These are phyloP conservation scores for Hololepta plana DNA, from an alignment of 2,888 invertebrate species.

Conservation along the genomic window DNA sequence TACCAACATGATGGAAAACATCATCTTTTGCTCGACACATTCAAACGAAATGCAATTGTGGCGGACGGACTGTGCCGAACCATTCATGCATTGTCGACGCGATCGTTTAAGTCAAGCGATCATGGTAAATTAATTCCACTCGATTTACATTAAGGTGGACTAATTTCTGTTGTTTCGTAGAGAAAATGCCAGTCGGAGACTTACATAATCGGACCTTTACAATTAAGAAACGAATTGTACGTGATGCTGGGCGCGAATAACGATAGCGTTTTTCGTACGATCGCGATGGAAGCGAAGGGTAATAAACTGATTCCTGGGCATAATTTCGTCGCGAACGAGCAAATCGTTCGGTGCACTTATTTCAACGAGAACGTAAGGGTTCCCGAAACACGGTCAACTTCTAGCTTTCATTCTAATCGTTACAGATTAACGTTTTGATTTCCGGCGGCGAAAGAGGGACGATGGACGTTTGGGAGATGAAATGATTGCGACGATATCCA, in stretches of 20 bases:
- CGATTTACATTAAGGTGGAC: not conserved
- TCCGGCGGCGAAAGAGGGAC: slow-evolving; percentile 58
- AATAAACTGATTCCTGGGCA: slow-evolving; percentile 35
- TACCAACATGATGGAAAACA: slow-evolving; percentile 21
- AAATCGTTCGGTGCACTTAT: slow-evolving; percentile 52
- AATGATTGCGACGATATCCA: too few relatives aligned
- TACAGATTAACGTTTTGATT: slow-evolving; percentile 40
- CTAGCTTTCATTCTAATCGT: slow-evolving; percentile 11
- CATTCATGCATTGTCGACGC: slow-evolving; percentile 36
- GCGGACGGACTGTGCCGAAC: slow-evolving; percentile 42
- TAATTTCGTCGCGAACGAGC: slow-evolving; percentile 43
- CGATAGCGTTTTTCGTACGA: slow-evolving; percentile 38
- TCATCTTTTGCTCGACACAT: slow-evolving; percentile 50
- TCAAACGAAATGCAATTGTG: slow-evolving; percentile 54
- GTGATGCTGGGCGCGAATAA: slow-evolving; percentile 46
- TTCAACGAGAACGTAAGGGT: slow-evolving; percentile 40
- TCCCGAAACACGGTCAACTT: too few relatives aligned
- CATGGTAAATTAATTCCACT: slow-evolving; percentile 25
- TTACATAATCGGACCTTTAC: slow-evolving; percentile 41
- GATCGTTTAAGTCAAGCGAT: slow-evolving; percentile 37
- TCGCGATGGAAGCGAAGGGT: slow-evolving; percentile 27
- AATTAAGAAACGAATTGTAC: slow-evolving; percentile 30
- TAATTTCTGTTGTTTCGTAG: slow-evolving; percentile 24
- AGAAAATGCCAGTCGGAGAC: slow-evolving; percentile 40
- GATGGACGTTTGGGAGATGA: slow-evolving; percentile 42